phyloP scores from a whole-genome alignment of 2,797 vertebrate species.

The Aulostomus chinensis region DNA sequence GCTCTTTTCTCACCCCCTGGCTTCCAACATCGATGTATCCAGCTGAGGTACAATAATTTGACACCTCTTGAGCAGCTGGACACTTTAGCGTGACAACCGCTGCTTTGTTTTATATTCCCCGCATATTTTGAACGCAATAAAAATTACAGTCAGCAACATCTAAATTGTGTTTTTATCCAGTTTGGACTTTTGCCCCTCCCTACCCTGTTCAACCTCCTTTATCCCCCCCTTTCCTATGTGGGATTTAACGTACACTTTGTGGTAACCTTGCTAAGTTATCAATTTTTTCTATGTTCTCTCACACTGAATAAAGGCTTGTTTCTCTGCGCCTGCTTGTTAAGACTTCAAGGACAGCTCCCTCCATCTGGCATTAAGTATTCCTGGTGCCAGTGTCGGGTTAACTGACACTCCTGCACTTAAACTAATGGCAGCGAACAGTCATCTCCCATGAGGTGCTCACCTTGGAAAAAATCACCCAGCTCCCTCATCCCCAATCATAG shows the following conservation, averaged over 20 bases:
- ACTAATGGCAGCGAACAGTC: conserved; percentile 79
- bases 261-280: conserved; percentile 85
- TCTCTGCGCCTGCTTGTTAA: conserved; percentile 77
- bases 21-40: conserved; percentile 75
- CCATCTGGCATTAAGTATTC: conserved; percentile 80
- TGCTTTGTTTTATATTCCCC: conserved; percentile 83
- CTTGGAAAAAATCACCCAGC: conserved; percentile 77
- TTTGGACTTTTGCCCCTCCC: conserved; percentile 77
- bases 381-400: conserved; percentile 79
- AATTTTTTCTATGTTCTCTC: conserved; percentile 79
- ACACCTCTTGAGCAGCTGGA: conserved; percentile 86
- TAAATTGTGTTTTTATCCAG: conserved; percentile 80
- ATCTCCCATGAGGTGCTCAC: conserved; percentile 80
- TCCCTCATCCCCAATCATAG: conserved; percentile 79
- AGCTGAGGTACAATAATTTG: conserved; percentile 89
- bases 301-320: conserved; percentile 84
- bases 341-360: conserved; percentile 81
- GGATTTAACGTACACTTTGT: conserved; percentile 82
- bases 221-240: conserved; percentile 82
- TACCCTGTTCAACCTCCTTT: conserved; percentile 67
- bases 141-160: conserved; percentile 88
- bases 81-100: conserved; percentile 81
- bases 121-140: conserved; percentile 80
- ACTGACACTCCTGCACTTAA: conserved; percentile 80
- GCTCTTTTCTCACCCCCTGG: conserved; percentile 73